Evolutionary conservation across 1,140 invertebrate genomes (phyloP).

Genomic region (Bathynomus jamesi): DNA sequence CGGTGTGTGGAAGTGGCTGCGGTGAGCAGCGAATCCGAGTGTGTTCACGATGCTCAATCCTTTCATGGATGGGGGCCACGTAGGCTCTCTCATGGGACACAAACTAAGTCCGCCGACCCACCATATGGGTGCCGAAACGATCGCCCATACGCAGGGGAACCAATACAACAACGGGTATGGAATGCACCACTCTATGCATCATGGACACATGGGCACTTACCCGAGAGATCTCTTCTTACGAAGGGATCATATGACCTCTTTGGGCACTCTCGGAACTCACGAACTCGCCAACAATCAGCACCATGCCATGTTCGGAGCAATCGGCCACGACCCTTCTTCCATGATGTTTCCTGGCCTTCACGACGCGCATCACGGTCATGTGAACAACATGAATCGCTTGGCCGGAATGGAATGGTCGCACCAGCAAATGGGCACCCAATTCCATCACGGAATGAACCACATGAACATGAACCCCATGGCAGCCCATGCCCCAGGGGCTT

Average conservation of each 20-base stretch:
- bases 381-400: conserved; percentile 47
- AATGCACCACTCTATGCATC: conserved; percentile 53
- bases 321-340: conserved; percentile 35
- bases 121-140: conserved; percentile 41
- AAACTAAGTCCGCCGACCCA: conserved; percentile 62
- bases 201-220: conserved; percentile 54
- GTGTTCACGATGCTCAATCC: conserved; percentile 58
- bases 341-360: conserved; percentile 46
- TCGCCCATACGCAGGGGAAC: conserved; percentile 40
- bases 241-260: conserved; percentile 47
- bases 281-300: conserved; percentile 39
- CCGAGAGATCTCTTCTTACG: conserved; percentile 66
- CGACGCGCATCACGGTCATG: conserved; percentile 53
- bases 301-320: conserved; percentile 46
- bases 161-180: conserved; percentile 49
- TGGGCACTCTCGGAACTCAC: conserved; percentile 37
- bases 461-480: conserved; percentile 43
- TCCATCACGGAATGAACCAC: conserved; percentile 43
- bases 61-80: conserved; percentile 63
- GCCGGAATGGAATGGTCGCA: conserved; percentile 46
- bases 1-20: not conserved
- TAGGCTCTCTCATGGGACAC: conserved; percentile 58
- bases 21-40: not conserved
- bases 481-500: conserved; percentile 60
- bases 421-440: conserved; percentile 41